phyloP scores from a whole-genome alignment of 2,797 vertebrate species.

The Gymnoscopelus braueri region DNA sequence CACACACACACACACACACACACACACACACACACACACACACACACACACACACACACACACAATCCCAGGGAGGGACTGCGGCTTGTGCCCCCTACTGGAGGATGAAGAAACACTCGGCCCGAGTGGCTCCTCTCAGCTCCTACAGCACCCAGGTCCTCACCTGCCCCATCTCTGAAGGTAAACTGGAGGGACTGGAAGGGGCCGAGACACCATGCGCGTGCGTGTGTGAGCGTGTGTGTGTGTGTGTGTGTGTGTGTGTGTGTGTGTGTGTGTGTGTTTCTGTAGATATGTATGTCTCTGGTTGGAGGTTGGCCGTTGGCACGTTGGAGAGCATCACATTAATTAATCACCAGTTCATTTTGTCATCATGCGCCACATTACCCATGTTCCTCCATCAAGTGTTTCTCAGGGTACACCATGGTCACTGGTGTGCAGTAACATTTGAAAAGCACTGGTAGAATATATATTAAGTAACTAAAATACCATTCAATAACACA shows the following conservation, averaged over 20 bases:
- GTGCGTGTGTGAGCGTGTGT: constrained; percentile 1
- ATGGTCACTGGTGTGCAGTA: too few relatives aligned
- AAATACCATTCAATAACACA: too few relatives aligned
- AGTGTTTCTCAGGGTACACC: too few relatives aligned
- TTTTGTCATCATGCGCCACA: too few relatives aligned
- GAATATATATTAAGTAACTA: too few relatives aligned
- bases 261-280: constrained; percentile 17
- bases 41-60: constrained; percentile 42
- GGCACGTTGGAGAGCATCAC: too few relatives aligned
- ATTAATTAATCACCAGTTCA: too few relatives aligned
- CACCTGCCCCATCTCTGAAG: constrained; percentile 85
- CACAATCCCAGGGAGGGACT: constrained; percentile 63
- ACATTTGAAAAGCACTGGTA: too few relatives aligned
- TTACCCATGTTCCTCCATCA: too few relatives aligned
- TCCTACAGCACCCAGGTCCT: constrained; percentile 87
- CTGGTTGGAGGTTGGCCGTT: not conserved
- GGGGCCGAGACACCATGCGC: constrained; percentile 20
- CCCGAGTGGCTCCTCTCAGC: constrained; percentile 86
- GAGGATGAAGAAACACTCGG: constrained; percentile 88
- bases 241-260: constrained; percentile 9
- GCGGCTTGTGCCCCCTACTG: constrained; percentile 63
- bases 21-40: constrained; percentile 34
- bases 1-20: constrained; percentile 25
- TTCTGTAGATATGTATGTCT: not conserved
- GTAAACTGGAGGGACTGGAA: constrained; percentile 67